Conservation (phyloP, 2,113 vertebrate species). For the Laticauda colubrina region DNA sequence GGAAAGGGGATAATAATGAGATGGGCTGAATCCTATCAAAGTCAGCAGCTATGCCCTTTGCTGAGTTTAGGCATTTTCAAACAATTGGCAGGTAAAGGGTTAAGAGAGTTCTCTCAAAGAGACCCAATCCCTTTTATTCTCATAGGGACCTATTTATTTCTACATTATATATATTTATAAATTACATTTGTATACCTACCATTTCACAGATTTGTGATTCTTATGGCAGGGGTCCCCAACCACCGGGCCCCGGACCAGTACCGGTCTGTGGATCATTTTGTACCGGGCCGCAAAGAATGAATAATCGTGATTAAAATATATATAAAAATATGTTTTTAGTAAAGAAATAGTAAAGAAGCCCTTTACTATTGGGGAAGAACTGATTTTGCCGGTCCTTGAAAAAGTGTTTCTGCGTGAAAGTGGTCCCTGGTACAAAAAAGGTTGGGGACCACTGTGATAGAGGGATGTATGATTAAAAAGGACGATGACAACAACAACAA, state of each 20-base stretch:
- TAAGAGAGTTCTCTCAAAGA: not conserved
- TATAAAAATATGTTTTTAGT: too few relatives aligned
- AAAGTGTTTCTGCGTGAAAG: too few relatives aligned
- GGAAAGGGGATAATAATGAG: not conserved
- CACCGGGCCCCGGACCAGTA: too few relatives aligned
- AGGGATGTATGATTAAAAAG: not conserved
- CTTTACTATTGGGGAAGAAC: too few relatives aligned
- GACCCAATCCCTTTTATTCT: not conserved
- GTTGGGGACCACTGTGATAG: too few relatives aligned
- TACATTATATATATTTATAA: not conserved
- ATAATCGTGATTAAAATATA: too few relatives aligned
- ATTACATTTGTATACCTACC: not conserved
- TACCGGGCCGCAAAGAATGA: too few relatives aligned
- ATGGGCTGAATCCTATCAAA: not conserved
- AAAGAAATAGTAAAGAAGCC: too few relatives aligned
- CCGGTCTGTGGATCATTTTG: too few relatives aligned
- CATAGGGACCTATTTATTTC: not conserved
- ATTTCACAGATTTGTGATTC: not conserved
- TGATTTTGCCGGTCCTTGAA: too few relatives aligned
- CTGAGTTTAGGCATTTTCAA: not conserved
- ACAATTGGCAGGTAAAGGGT: not conserved
- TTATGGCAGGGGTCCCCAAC: not conserved
- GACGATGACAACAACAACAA: not conserved
- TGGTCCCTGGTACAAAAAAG: too few relatives aligned
- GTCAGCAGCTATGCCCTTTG: not conserved